Base-by-base conservation (phyloP, 2,888 invertebrate genomes). In the Nomada fabriciana region DNA sequence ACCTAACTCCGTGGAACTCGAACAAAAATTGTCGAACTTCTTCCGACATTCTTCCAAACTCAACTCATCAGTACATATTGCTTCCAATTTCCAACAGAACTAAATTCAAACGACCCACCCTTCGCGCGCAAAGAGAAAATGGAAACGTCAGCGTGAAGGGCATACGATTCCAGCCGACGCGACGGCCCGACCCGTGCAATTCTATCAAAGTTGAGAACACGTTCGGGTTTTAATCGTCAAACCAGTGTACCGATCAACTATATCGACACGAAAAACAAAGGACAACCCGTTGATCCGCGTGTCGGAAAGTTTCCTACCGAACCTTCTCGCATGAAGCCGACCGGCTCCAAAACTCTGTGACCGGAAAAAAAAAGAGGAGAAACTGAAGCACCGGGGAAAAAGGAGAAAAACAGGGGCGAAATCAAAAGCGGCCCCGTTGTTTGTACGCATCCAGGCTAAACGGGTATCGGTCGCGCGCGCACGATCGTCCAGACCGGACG, bases 391-490 rank as follows among this genome's bases (percentile, higher is more conserved):
- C 2, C 1, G 18, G 23, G 43, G 43, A 55, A 78, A 53, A 60
- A 29, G n/a, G 42, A 43, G 20, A 50, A 55, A 50, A 42, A 53
- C 7, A 29, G 13, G 36, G 76, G 73, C 70, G 84, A 85, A 86
- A 84, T 86, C 82, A 87, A 89, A 90, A 86, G 85, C 72, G 68
- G 76, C 85, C 86, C 20, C 29, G 47, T 86, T 89, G 89, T 89
- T 89, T 88, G 90, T 80, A 81, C 86, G 87, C 82, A 83, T 86
- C 78, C 82, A 75, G 76, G 87, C 82, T 85, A 88, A 89, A 89
- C 89, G 85, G 72, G 81, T 79, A 83, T 82, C 77, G 78, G 47
- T 74, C 55, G 70, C 52, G 72, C 76, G 71, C 80, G 63, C 80
- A 57, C 81, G 81, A 80, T 83, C 78, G 59, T 67, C 82, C 71